Conservation (phyloP, 2,888 invertebrate genomes). For the Parnassius orleans region DNA sequence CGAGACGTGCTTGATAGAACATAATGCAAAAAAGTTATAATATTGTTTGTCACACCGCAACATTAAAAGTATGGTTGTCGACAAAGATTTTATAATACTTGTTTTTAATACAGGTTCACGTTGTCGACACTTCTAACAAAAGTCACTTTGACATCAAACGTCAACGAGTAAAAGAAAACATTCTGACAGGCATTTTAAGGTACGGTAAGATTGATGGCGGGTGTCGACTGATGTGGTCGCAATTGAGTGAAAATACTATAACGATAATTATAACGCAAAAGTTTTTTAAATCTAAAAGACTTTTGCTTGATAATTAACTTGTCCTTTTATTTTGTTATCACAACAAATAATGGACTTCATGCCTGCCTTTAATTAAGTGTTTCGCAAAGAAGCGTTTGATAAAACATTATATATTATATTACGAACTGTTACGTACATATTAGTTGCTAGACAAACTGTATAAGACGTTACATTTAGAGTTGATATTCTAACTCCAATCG, state of each 20-base stretch:
- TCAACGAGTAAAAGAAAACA: not conserved
- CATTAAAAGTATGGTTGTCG: not conserved
- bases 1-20: constrained; percentile 2
- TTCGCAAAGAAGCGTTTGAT: no score
- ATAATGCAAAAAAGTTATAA: not conserved
- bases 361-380: no score
- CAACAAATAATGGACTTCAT: no score
- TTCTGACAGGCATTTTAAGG: not conserved
- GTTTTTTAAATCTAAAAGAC: no score
- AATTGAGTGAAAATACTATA: not conserved
- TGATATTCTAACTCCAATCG: no score
- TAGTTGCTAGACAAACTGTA: no score
- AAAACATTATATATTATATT: no score
- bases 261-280: no score
- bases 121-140: not conserved
- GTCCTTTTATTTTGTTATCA: no score
- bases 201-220: not conserved
- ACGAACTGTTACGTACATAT: no score
- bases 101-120: not conserved
- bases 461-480: no score
- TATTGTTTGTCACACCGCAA: constrained; percentile 1
- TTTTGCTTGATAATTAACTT: no score
- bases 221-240: not conserved
- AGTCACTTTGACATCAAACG: not conserved
- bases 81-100: not conserved